Base-by-base conservation (phyloP, 2,797 vertebrate species). In the Linurgus olivaceus region DNA sequence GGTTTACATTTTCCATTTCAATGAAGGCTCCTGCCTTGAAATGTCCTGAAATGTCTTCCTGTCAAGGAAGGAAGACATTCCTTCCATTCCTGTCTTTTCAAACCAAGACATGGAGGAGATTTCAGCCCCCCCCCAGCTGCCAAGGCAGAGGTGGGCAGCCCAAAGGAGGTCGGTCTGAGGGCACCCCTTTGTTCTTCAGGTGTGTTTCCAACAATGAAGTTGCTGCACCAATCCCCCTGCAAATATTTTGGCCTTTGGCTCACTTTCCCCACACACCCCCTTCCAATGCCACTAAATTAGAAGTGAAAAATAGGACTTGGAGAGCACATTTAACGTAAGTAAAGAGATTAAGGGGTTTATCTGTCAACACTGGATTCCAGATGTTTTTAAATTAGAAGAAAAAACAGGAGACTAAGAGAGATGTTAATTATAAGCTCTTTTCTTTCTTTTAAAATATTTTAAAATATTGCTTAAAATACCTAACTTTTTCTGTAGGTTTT, bases 311-410 rank as follows among this genome's bases (percentile, higher is more conserved):
- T 75, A 68, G 17, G 54, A 75, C 63, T 96, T 94, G 81, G 86
- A 96, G 73, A 93, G 87, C 47, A 52, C 66, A 79, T 82, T 93
- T 52, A 91, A 58, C 17, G 1, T 83, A 91, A 96, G 78, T 91
- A 89, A 96, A 94, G 91, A 97, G 93, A 97, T 96, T 97, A 95
- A 94, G 94, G 83, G 95, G 85, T 95, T 84, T 95, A 77, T 96
- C 96, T 96, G 96, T 96, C 96, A 97, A 96, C 96, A 88, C 96
- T 48, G 78, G 55, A 84, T 82, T 85, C 90, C 97, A 97, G 96
- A 95, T 97, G 96, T 79, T 94, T 91, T 94, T 81, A 83, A 96
- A 95, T 84, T 75, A 52, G 52, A 92, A 93, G 62, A 17, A 93
- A 96, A 96, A 96, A 58, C 77, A 94, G 72, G 48, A 87, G 93